These are phyloP conservation scores for Colletes latitarsis DNA, from an alignment of 1,140 invertebrate species.

Conservation along the genomic window DNA sequence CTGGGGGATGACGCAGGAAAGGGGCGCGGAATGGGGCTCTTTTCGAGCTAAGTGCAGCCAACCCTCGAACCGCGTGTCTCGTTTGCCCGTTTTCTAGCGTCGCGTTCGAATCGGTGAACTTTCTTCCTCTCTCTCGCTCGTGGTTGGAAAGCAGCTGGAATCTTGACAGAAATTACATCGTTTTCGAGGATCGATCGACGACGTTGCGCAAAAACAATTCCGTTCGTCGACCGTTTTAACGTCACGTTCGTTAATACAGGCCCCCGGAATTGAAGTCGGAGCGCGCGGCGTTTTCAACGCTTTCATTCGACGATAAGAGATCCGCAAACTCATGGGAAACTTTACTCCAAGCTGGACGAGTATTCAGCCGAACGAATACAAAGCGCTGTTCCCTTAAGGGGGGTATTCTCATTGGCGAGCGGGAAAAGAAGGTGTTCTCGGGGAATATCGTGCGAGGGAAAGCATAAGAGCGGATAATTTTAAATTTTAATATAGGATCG, in stretches of 20 bases:
- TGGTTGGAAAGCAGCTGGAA: neutral
- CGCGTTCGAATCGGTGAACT: slow-evolving; percentile 5
- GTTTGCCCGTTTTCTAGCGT: slow-evolving; percentile 11
- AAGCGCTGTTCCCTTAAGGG: slow-evolving; percentile 2
- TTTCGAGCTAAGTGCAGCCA: slow-evolving; percentile 59
- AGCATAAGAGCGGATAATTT: too few relatives aligned
- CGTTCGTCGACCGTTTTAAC: neutral
- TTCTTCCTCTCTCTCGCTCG: neutral
- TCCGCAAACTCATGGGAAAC: neutral
- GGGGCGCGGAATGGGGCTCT: slow-evolving; percentile 49
- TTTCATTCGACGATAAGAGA: slow-evolving; percentile 7
- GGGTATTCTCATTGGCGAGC: too few relatives aligned
- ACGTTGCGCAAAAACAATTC: neutral
- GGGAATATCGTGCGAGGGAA: too few relatives aligned
- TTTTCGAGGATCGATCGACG: neutral
- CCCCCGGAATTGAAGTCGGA: neutral
- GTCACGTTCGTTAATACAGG: neutral
- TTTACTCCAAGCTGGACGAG: neutral
- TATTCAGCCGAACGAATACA: neutral
- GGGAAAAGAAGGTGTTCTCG: too few relatives aligned
- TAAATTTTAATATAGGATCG: too few relatives aligned
- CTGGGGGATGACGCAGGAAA: slow-evolving; percentile 22
- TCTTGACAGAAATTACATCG: neutral
- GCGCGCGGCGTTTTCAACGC: neutral
- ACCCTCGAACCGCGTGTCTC: slow-evolving; percentile 25